Base-by-base conservation (phyloP, 2,888 invertebrate genomes). In the Nephrotoma flavescens region DNA sequence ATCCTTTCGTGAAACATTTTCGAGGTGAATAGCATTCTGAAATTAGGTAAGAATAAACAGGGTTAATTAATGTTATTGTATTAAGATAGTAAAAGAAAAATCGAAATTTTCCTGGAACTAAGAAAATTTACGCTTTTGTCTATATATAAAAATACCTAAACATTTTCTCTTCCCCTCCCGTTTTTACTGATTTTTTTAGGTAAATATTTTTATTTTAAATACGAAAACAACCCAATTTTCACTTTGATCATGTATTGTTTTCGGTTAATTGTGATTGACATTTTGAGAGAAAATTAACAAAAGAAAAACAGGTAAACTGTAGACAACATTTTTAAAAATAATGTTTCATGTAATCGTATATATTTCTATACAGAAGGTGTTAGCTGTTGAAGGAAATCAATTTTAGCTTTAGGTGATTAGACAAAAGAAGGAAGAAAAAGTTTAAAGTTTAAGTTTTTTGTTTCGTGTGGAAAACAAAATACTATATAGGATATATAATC, bases 21-120 rank as follows among this genome's bases (percentile, higher is more conserved):
- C 91, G 88, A 91, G 88, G 57, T 89, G 89, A 87, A 92, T 90
- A 87, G 90, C 91, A 89, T 91, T 91, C 92, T 92, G 86, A 4
- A 88, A 88, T 31, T 11, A 85, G 7, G 45, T n/a, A 71, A 83
- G 83, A 7, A 31, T 9, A 71, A 71, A 5, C 71, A 85, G 31
- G 31, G 71, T 71, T 71, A 71, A 71, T 71, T 31, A 31, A 71
- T 71, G 2, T 71, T 31, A 31, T 31, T 15, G 52, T 45, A 86
- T 15, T 44, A 44, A 44, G 1, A 7, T 9, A 7, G 71, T 19
- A 15, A 71, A 71, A 4, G 52, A 71, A 19, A 57, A 57, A 57
- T 57, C 57, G 57, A 44, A 44, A 86, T 57, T 31, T 19, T 87
- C n/a, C 42, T 1, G 19, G 15, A n/a, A 57, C 47, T 86, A 47